phyloP scores from a whole-genome alignment of 2,888 invertebrate genomes.

The Bibio marci region DNA sequence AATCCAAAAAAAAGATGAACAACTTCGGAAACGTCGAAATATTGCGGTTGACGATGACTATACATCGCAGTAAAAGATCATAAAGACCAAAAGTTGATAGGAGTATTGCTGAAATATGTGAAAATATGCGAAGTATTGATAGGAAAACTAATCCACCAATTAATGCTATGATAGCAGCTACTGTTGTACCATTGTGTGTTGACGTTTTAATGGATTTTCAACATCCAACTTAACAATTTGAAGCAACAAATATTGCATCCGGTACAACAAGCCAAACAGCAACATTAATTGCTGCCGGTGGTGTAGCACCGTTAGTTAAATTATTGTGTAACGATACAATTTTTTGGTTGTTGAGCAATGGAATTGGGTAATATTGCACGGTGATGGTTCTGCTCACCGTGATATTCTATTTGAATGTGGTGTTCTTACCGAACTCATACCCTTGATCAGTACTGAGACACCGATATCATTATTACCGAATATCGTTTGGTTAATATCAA shows the following conservation, averaged over 20 bases:
- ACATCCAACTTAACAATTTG: constrained; percentile 69
- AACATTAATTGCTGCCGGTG: constrained; percentile 70
- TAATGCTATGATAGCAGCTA: constrained; percentile 62
- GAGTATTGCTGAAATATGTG: constrained; percentile 54
- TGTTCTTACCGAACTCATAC: constrained; percentile 52
- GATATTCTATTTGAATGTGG: constrained; percentile 62
- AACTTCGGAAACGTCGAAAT: constrained; percentile 78
- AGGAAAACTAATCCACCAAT: constrained; percentile 73
- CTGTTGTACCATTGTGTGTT: constrained; percentile 69
- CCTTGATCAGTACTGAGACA: constrained; percentile 44
- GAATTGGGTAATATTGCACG: constrained; percentile 95
- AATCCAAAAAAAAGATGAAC: constrained; percentile 88
- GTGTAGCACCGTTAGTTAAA: constrained; percentile 61
- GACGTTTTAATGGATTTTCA: constrained; percentile 52
- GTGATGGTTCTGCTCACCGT: constrained; percentile 64
- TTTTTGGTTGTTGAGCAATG: constrained; percentile 78
- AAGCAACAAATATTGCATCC: constrained; percentile 94
- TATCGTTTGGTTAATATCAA: constrained; percentile 85
- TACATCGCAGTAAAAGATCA: constrained; percentile 32
- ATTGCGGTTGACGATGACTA: constrained; percentile 38
- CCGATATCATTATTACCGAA: constrained; percentile 50
- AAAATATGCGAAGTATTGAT: constrained; percentile 50
- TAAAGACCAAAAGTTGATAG: constrained; percentile 31
- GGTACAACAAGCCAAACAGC: constrained; percentile 84
- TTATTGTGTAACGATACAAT: constrained; percentile 49